A percentile compares a stretch with the other conserved stretches of the same genome.
Conservation (phyloP, 2,113 vertebrate species). For the Bos javanicus region DNA sequence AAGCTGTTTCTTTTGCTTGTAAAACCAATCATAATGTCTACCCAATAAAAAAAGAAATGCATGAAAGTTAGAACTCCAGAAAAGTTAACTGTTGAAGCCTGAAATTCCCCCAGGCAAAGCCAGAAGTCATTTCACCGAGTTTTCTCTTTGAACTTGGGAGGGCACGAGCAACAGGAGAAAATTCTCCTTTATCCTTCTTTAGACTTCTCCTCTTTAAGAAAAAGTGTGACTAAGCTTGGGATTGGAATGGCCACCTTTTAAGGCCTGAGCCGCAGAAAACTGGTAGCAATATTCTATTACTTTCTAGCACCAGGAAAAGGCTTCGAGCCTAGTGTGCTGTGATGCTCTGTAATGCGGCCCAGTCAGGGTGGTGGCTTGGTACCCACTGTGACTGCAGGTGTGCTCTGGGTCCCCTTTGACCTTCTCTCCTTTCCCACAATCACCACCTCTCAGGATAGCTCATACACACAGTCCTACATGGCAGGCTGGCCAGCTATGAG, state of each 20-base stretch:
- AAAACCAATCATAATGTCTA: conserved; percentile 67
- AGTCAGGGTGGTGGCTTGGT: neutral
- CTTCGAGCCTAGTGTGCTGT: fast-evolving
- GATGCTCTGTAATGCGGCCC: neutral
- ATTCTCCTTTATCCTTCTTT: neutral
- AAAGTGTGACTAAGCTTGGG: neutral
- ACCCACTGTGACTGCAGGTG: no score
- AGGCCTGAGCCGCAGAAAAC: neutral
- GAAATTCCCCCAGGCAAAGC: conserved; percentile 11
- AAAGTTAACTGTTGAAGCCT: conserved; percentile 51
- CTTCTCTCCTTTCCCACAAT: neutral
- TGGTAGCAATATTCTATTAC: no score
- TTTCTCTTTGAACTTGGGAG: conserved; percentile 60
- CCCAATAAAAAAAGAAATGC: conserved; percentile 64
- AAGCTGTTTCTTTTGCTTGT: conserved; percentile 59
- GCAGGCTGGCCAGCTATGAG: neutral
- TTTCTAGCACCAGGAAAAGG: neutral
- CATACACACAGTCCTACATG: fast-evolving
- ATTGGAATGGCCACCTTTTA: neutral
- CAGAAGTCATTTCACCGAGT: conserved; percentile 42
- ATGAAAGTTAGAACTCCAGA: conserved; percentile 48
- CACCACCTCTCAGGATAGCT: neutral
- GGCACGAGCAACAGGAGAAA: conserved; percentile 12
- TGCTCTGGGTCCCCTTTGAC: fast-evolving
- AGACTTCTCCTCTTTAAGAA: neutral